Percentiles rank a stretch among this genome's conserved stretches.
Evolutionary conservation across 2,888 invertebrate genomes (phyloP).

Genomic region (Platycnemis pennipes): DNA sequence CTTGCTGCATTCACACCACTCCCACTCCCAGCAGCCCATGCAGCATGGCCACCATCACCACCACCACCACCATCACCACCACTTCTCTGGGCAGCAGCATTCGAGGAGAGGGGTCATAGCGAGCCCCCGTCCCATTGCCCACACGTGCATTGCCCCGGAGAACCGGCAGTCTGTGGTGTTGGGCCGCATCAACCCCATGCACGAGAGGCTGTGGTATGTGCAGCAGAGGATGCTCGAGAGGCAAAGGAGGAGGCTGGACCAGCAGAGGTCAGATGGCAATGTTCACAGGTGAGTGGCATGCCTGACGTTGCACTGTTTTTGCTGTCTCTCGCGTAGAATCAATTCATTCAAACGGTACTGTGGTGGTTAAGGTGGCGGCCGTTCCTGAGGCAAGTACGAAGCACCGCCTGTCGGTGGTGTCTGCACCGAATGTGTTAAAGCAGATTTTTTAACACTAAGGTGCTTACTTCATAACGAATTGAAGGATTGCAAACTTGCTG

Average conservation of each 20-base stretch:
- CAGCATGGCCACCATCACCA: conserved; percentile 75
- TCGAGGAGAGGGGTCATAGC: not conserved
- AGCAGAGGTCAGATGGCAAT: conserved; percentile 29
- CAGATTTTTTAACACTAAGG: too few species aligned
- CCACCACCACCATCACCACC: conserved; percentile 78
- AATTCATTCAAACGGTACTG: too few species aligned
- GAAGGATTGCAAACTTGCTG: too few species aligned
- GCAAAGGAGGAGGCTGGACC: conserved; percentile 78
- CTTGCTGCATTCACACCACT: conserved; percentile 39
- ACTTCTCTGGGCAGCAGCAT: conserved; percentile 37
- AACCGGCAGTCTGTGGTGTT: conserved; percentile 65
- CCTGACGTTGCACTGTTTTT: too few species aligned
- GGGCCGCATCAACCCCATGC: conserved; percentile 85
- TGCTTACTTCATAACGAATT: too few species aligned
- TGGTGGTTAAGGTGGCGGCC: too few species aligned
- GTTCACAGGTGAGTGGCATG: not conserved
- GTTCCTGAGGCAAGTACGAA: too few species aligned
- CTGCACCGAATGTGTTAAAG: too few species aligned
- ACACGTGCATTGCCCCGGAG: not conserved
- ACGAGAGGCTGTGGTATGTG: conserved; percentile 87
- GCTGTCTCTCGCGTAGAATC: too few species aligned
- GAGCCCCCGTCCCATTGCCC: not conserved
- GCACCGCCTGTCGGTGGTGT: too few species aligned
- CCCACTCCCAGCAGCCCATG: conserved; percentile 69
- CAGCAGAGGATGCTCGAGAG: conserved; percentile 86